A percentile compares a stretch with the other conserved stretches of the same genome.
Evolutionary conservation across 1,140 invertebrate genomes (phyloP).

Genomic region (Drosophila athabasca): DNA sequence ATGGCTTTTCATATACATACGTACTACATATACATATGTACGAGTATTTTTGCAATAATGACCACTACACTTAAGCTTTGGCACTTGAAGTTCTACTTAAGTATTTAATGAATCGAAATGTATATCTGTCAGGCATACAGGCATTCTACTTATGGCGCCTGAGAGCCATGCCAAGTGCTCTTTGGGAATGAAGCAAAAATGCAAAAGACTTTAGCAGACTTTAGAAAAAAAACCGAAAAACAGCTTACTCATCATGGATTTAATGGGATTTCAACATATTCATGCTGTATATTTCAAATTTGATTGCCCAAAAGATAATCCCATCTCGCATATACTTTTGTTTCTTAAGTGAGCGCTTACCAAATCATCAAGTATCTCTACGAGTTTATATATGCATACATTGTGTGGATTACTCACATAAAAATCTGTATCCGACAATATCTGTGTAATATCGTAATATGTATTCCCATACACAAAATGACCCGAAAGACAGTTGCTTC

Average conservation of each 20-base stretch:
- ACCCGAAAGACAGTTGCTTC: constrained; percentile 63
- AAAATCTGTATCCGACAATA: no score
- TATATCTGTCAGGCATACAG: constrained; percentile 19
- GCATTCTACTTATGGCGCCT: constrained; percentile 71
- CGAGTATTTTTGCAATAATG: constrained; percentile 67
- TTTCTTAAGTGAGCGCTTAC: constrained; percentile 32
- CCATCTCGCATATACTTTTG: background rate
- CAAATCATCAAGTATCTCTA: constrained; percentile 17
- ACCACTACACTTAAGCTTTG: constrained; percentile 66
- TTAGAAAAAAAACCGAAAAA: constrained; percentile 10
- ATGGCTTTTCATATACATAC: constrained; percentile 5
- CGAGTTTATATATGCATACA: constrained; percentile 1
- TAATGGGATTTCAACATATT: constrained; percentile 74
- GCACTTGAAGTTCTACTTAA: constrained; percentile 78
- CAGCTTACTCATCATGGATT: constrained; percentile 52
- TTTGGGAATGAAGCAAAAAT: constrained; percentile 56
- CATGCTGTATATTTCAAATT: constrained; percentile 14
- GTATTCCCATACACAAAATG: constrained; percentile 46
- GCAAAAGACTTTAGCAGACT: constrained; percentile 1
- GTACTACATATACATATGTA: no score
- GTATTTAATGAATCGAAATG: constrained; percentile 71
- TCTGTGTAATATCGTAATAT: constrained; percentile 22
- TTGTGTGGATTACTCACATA: background rate
- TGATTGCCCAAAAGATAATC: constrained; percentile 34
- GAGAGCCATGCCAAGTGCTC: constrained; percentile 70